Conservation (phyloP, 2,888 invertebrate species). For the Fragum fragum region DNA sequence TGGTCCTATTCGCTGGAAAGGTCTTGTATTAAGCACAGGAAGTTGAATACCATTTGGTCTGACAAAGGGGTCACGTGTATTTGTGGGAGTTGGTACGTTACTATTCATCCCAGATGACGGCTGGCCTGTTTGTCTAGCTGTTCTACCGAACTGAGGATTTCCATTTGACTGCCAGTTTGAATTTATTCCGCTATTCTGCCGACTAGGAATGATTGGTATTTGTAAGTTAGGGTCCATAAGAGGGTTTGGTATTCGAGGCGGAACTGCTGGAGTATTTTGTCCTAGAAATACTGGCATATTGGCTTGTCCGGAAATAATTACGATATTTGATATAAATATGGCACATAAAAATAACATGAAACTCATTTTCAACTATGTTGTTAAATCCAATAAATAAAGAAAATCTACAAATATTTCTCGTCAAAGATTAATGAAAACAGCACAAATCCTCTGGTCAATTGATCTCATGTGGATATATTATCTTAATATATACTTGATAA, state of each 20-base stretch:
- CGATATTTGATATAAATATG: background rate
- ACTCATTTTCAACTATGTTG: background rate
- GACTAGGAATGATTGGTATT: background rate
- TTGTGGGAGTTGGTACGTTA: background rate
- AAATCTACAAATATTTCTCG: background rate
- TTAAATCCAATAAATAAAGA: background rate
- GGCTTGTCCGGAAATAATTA: background rate
- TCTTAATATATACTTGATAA: background rate
- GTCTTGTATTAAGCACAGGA: background rate
- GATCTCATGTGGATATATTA: background rate
- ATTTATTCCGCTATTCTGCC: background rate
- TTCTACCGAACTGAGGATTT: background rate
- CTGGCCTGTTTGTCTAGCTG: conserved; percentile 1
- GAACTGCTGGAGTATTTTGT: conserved; percentile 47
- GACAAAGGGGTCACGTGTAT: background rate
- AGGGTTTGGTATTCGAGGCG: background rate
- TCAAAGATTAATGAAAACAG: background rate
- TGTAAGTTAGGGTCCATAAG: conserved; percentile 8
- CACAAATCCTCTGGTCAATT: background rate
- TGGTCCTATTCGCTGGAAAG: background rate
- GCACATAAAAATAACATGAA: background rate
- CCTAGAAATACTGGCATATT: conserved; percentile 51
- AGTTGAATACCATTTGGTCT: background rate
- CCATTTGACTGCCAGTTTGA: conserved; percentile 13
- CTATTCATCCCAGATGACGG: background rate